Percentiles rank a stretch among this genome's conserved stretches.
Evolutionary conservation across 2,113 vertebrate genomes (phyloP).

Genomic region (Narcine bancroftii): DNA sequence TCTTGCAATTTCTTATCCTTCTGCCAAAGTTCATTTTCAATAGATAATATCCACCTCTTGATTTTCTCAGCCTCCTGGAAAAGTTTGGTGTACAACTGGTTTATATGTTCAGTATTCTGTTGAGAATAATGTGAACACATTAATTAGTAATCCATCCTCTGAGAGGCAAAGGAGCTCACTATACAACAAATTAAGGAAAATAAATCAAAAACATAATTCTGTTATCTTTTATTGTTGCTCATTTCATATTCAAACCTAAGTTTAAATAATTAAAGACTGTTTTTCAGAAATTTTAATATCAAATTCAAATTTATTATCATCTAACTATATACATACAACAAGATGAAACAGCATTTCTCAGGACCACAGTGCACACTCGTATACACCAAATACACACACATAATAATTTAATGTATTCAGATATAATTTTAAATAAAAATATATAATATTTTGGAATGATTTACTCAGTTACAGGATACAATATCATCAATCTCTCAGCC

Average conservation of each 20-base stretch:
- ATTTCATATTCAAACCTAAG: not conserved
- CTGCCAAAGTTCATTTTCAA: slow-evolving; percentile 67
- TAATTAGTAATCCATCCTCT: not conserved
- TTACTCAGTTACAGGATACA: no score
- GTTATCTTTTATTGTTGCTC: not conserved
- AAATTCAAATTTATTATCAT: no score
- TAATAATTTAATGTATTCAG: no score
- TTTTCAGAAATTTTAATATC: not conserved
- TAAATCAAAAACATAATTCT: not conserved
- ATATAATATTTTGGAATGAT: no score
- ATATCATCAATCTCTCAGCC: no score
- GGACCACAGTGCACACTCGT: no score
- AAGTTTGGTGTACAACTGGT: slow-evolving; percentile 73
- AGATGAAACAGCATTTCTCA: no score
- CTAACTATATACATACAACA: no score
- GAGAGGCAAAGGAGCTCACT: not conserved
- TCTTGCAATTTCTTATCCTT: slow-evolving; percentile 78
- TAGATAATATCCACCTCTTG: slow-evolving; percentile 72
- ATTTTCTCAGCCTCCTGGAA: slow-evolving; percentile 88
- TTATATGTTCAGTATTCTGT: slow-evolving; percentile 59
- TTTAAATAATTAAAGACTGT: not conserved
- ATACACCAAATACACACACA: no score
- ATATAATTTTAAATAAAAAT: no score
- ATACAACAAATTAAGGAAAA: not conserved
- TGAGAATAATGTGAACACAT: slow-evolving; percentile 44